Base-by-base conservation (phyloP, 1,140 invertebrate species). In the Atta cephalotes region DNA sequence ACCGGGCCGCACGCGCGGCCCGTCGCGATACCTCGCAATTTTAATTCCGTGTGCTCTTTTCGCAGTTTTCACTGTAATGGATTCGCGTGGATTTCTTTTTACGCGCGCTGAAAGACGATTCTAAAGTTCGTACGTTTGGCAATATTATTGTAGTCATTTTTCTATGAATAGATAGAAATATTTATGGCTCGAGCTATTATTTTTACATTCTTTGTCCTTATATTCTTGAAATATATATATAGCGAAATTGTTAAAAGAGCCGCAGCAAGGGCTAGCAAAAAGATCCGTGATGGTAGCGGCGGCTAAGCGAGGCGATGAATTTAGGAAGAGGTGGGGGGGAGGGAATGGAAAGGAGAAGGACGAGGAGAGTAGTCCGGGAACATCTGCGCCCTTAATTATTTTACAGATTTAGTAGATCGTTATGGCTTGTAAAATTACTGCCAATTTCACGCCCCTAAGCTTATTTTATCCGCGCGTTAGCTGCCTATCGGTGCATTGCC, bases 351-450 rank as follows among this genome's bases (percentile, higher is more conserved):
- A 31, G 28, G 2, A 31, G 28, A 10, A 39, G 18, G 35, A 60
- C 14, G 70, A 35, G 68, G 31, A 14, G 70, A 45, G 68, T 81
- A 66, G 45, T 70, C 63, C 84, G 84, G 91, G 88, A 95, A 94
- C 94, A 95, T 95, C 95, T 95, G 94, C 94, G 94, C 92, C 94
- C 94, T 95, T 95, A 95, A 95, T 95, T 95, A 95, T 95, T 95
- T 95, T 95, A 94, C 95, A 93, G 94, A 95, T 95, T 95, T 95
- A 95, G 95, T 95, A 94, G 95, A 95, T 95, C 94, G 95, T 95
- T 95, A 95, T 95, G 94, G 95, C 95, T 95, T 95, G 95, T 95
- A 95, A 95, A 95, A 95, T 95, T 95, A 95, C 95, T 94, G 92
- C 92, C 94, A 95, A 95, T 95, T 95, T 95, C 95, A 95, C 94